phyloP scores from a whole-genome alignment of 2,113 vertebrate species.

The Hippocampus barbouri region DNA sequence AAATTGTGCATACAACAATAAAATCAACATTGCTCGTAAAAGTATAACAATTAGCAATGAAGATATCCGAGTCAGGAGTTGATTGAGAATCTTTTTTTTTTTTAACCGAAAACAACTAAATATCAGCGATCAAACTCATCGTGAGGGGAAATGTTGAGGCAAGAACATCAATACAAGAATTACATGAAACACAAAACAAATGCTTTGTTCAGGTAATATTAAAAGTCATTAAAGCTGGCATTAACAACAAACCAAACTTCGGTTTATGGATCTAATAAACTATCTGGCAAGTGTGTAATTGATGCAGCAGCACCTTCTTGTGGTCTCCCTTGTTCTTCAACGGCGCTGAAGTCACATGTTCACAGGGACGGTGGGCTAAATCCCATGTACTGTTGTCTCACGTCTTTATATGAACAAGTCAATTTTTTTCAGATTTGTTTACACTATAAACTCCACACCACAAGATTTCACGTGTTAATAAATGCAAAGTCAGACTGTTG shows the following conservation, averaged over 20 bases:
- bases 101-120: background rate
- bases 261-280: background rate
- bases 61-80: background rate
- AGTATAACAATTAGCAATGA: no score
- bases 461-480: no score
- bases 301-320: conserved; percentile 44
- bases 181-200: background rate
- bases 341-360: background rate
- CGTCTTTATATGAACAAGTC: no score
- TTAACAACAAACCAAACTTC: background rate
- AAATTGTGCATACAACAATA: no score
- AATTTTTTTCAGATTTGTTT: background rate
- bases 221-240: background rate
- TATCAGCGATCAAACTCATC: background rate
- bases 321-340: conserved; percentile 14
- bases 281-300: background rate
- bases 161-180: background rate
- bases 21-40: no score
- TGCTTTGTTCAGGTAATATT: background rate
- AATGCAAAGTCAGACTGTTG: no score
- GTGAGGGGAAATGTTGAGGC: background rate
- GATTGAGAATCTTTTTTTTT: background rate
- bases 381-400: no score
- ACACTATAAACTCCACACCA: no score
- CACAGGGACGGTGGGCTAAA: background rate